phyloP scores from a whole-genome alignment of 2,888 invertebrate species.

The Rhabditoides inermis region DNA sequence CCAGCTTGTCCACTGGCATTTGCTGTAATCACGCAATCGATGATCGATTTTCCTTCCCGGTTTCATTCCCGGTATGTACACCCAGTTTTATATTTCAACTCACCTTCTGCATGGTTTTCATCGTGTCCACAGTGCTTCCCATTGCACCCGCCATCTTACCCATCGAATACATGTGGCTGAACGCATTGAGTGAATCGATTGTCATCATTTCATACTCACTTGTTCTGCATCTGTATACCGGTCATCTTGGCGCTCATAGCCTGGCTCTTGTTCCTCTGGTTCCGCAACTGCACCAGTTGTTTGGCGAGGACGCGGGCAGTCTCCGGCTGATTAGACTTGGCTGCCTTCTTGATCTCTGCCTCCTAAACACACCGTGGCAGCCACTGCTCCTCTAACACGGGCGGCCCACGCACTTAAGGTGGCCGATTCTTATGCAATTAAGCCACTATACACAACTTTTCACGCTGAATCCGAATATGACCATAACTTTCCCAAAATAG shows the following conservation, averaged over 20 bases:
- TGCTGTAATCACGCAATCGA: background rate
- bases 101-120: slow-evolving; percentile 77
- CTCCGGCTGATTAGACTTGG: slow-evolving; percentile 77
- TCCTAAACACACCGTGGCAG: slow-evolving; percentile 66
- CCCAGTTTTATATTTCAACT: background rate
- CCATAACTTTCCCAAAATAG: no score
- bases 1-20: slow-evolving; percentile 59
- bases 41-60: background rate
- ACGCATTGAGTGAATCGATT: slow-evolving; percentile 11
- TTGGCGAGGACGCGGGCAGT: slow-evolving; percentile 68
- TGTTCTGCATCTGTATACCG: slow-evolving; percentile 74
- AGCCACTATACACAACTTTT: no score
- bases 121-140: slow-evolving; percentile 78
- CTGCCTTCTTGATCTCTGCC: slow-evolving; percentile 78
- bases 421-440: no score
- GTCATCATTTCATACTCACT: slow-evolving; percentile 53
- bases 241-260: slow-evolving; percentile 72
- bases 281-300: slow-evolving; percentile 75
- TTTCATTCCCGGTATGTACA: background rate
- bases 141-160: slow-evolving; percentile 77
- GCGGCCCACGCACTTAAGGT: no score
- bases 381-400: no score
- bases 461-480: no score
- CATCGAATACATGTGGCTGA: slow-evolving; percentile 70
- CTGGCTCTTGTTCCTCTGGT: slow-evolving; percentile 75